Base-by-base conservation (phyloP, 2,113 vertebrate genomes). In the Pyrgilauda ruficollis region DNA sequence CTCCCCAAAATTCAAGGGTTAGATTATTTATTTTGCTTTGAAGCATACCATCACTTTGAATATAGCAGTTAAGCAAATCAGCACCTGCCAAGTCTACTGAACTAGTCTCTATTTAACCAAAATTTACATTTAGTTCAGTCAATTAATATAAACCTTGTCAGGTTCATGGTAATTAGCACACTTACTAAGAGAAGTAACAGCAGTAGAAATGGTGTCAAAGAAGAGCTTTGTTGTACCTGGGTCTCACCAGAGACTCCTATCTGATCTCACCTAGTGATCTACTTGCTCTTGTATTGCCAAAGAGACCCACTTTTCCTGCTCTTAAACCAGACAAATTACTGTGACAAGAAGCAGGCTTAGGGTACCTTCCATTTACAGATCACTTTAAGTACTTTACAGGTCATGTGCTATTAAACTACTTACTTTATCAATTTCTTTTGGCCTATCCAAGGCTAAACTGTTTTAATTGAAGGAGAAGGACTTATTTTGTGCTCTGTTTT, bases 221-320 rank as follows among this genome's bases (percentile, higher is more conserved):
- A 89, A 88, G 69, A 84, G 80, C 69, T 85, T 78, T 72, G 55
- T 33, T 70, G 84, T 78, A 87, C 44, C 47, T 81, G 3, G 3
- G 52, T 14, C 52, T 89, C 89, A 88, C n/a, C 39, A 95, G 75
- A 94, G 84, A 91, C 94, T 88, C 75, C 69, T 84, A 77, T 94
- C 93, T 95, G 94, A 96, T 97, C 87, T 94, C 80, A 96, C 95
- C 93, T 76, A 87, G 86, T 85, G 90, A 94, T 96, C 97, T 92
- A 70, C 95, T 95, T 77, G 85, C 77, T 95, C 90, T 92, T 63
- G 28, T 53, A 85, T 53, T 81, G 74, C 87, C 93, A 93, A 88
- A 78, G n/a, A 90, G 91, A 94, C 83, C 49, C 89, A 89, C 88
- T 93, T 94, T 79, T 62, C 86, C 77, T 88, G 75, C 80, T 87